Evolutionary conservation across 2,888 invertebrate genomes (phyloP).

Genomic region (Harpalus rufipes): DNA sequence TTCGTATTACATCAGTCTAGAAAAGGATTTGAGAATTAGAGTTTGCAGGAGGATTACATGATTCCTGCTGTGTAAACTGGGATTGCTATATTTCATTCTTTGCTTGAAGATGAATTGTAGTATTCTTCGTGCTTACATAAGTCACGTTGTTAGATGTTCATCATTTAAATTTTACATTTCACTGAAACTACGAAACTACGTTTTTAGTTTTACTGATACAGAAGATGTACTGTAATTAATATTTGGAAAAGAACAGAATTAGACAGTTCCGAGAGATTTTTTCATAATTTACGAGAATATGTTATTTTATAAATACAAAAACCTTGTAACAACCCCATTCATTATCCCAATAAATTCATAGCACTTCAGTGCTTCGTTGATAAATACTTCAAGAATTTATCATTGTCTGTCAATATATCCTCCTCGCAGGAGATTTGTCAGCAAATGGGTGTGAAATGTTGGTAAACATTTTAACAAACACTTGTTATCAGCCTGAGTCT

Average conservation of each 20-base stretch:
- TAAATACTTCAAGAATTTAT: not conserved
- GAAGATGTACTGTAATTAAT: not conserved
- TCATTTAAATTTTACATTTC: conserved; percentile 26
- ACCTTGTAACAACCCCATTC: no score
- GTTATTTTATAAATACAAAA: no score
- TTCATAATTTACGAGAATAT: no score
- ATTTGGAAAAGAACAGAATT: not conserved
- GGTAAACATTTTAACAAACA: conserved; percentile 43
- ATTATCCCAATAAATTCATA: no score
- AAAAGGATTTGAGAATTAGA: conserved; percentile 25
- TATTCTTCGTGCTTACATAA: conserved; percentile 15
- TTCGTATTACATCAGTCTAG: conserved; percentile 4
- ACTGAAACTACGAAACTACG: not conserved
- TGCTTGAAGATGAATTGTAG: conserved; percentile 25
- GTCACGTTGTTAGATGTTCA: conserved; percentile 5
- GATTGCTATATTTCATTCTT: conserved; percentile 32
- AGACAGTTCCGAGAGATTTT: no score
- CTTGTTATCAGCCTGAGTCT: conserved; percentile 25
- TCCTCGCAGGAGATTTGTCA: not conserved
- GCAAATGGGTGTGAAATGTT: conserved; percentile 29
- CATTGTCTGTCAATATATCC: conserved; percentile 19
- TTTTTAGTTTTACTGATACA: not conserved
- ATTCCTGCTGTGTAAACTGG: conserved; percentile 21
- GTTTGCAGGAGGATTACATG: conserved; percentile 30
- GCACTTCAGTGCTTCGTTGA: not conserved